phyloP scores from a whole-genome alignment of 2,888 invertebrate species.

The Coleophora deauratella region DNA sequence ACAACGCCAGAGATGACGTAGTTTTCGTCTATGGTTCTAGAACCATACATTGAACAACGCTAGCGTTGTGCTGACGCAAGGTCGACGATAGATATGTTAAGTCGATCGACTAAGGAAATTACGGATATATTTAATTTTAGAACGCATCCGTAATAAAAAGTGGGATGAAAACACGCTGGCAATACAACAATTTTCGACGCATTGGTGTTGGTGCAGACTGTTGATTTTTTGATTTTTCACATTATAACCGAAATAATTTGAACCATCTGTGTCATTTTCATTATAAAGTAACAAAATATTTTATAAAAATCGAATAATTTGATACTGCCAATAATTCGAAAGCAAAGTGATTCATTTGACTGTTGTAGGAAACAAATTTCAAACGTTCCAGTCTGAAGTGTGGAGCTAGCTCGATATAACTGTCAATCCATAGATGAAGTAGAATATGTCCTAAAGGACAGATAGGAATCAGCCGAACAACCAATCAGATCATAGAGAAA shows the following conservation, averaged over 20 bases:
- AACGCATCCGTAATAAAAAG: conserved; percentile 7
- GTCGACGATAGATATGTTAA: not conserved
- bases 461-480: no score
- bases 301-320: conserved; percentile 36
- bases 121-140: not conserved
- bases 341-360: conserved; percentile 63
- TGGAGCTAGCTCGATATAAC: conserved; percentile 71
- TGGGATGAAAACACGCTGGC: conserved; percentile 20
- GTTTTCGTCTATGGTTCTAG: no score
- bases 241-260: conserved; percentile 57
- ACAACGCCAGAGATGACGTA: no score
- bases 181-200: conserved; percentile 42
- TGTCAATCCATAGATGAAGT: no score
- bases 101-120: conserved; percentile 7
- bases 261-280: conserved; percentile 33
- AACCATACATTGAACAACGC: no score
- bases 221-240: conserved; percentile 44
- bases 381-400: conserved; percentile 74
- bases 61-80: not conserved
- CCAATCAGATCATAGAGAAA: no score
- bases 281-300: conserved; percentile 27
- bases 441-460: no score
- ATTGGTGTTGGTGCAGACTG: conserved; percentile 37
- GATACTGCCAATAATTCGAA: conserved; percentile 21
- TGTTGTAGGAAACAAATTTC: conserved; percentile 70